Conservation (phyloP, 2,113 vertebrate species). For the Nibea albiflora region DNA sequence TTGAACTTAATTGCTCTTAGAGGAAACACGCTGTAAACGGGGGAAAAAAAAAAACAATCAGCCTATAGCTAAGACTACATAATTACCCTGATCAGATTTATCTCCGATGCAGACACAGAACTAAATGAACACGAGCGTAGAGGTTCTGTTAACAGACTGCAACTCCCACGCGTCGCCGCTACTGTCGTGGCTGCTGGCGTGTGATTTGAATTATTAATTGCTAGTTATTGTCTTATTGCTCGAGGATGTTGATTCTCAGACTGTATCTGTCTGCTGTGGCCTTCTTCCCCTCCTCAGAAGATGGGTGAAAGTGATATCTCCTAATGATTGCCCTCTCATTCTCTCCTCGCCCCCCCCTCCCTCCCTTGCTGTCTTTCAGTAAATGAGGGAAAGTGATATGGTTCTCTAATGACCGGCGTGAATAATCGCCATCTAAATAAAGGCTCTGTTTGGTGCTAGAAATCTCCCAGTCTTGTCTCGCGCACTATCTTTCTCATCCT, state of each 20-base stretch:
- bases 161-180: conserved; percentile 33
- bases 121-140: conserved; percentile 26
- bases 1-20: conserved; percentile 47
- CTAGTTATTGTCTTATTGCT: conserved; percentile 70
- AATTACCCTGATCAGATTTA: conserved; percentile 49
- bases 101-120: background rate
- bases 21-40: conserved; percentile 6
- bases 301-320: conserved; percentile 83
- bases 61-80: conserved; percentile 28
- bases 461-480: conserved; percentile 70
- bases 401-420: conserved; percentile 86
- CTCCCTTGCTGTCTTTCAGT: conserved; percentile 83
- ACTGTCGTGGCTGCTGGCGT: conserved; percentile 30
- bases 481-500: conserved; percentile 43
- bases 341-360: conserved; percentile 33
- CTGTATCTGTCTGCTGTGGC: conserved; percentile 43
- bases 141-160: conserved; percentile 31
- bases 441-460: conserved; percentile 82
- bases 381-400: conserved; percentile 89
- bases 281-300: conserved; percentile 77
- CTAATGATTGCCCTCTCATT: conserved; percentile 84
- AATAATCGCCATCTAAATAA: conserved; percentile 88
- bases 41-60: conserved; percentile 44
- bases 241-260: conserved; percentile 63
- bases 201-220: conserved; percentile 75